Evolutionary conservation across 2,797 vertebrate species (phyloP), one percentile per base, ranked within the genome.

Genomic region (Odontamblyopus lacepedii): DNA sequence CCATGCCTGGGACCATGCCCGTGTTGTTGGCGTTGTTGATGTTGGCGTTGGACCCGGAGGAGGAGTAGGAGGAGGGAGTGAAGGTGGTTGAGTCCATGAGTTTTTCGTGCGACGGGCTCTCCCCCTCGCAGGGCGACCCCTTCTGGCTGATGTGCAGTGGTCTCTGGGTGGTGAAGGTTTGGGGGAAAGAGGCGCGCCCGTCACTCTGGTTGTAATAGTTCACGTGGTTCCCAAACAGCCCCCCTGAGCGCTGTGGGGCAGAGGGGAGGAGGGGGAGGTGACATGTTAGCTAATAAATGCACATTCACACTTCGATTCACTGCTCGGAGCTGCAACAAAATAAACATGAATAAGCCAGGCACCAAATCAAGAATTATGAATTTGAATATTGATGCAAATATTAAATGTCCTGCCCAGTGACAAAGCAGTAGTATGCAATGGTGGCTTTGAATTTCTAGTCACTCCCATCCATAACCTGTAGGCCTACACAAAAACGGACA

Each of bases 11-110:
- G 51, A 88, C 87, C 84, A 98, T 92, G 87, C 94, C 95, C 0
- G 97, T 99, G 92, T 99, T 99, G 93, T 99, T 99, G 92, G 98
- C 98, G 0, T 99, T 99, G 93, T 99, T 99, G 89, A 99, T 97
- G 93, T 99, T 99, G 92, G 98, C 97, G 1, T 99, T 99, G 85
- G 98, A 99, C 81, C 96, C 97, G 2, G 96, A 96, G 59, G 97
- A 98, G 1, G 97, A 99, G 89, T 98, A 98, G 77, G 96, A 98
- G 91, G 96, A 98, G 77, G 97, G 97, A 19, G 97, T 98, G 93
- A 99, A 98, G 26, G 93, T 94, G 67, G 96, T 97, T 13, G 98
- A 98, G 93, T 98, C 98, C 85, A 99, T 96, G 74, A 99, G 90
- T 85, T 98, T 99, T 91, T 99, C 97, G 0, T 98, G 96, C 72